Evolutionary conservation across 2,888 invertebrate genomes (phyloP).

Genomic region (Drosophila anomelani): DNA sequence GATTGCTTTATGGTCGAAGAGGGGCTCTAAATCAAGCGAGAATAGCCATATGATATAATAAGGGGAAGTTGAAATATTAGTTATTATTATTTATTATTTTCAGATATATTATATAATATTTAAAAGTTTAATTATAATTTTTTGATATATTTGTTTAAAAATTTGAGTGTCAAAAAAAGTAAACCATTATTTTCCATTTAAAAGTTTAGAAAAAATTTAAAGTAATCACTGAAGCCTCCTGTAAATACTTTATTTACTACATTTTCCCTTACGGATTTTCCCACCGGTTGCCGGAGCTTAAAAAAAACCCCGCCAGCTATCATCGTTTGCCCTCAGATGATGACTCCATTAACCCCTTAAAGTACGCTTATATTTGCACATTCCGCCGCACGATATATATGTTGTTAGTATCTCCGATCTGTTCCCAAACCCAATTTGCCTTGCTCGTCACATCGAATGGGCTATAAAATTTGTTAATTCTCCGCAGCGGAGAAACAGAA

Average conservation of each 20-base stretch:
- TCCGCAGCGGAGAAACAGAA: conserved; percentile 40
- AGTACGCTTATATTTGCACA: conserved; percentile 34
- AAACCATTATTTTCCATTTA: too few species aligned
- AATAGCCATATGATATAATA: not conserved
- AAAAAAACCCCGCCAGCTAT: conserved; percentile 1
- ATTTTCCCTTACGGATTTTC: conserved; percentile 1
- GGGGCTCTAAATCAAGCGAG: conserved; percentile 1
- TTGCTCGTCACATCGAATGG: conserved; percentile 63
- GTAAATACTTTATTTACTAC: not conserved
- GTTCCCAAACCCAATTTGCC: conserved; percentile 34
- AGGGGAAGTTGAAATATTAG: not conserved
- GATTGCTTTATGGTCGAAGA: conserved; percentile 13
- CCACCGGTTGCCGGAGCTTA: not conserved
- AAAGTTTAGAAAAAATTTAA: too few species aligned
- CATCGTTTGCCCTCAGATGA: conserved; percentile 14
- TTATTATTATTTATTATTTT: too few species aligned
- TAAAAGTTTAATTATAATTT: too few species aligned
- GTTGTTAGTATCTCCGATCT: conserved; percentile 26
- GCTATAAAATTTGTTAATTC: conserved; percentile 69
- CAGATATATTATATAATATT: not conserved
- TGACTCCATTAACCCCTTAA: conserved; percentile 38
- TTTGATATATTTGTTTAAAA: too few species aligned
- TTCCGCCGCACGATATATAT: conserved; percentile 4
- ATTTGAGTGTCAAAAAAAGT: too few species aligned
- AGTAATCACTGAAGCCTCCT: not conserved